phyloP scores from a whole-genome alignment of 1,140 invertebrate species.

The Pristionchus pacificus region DNA sequence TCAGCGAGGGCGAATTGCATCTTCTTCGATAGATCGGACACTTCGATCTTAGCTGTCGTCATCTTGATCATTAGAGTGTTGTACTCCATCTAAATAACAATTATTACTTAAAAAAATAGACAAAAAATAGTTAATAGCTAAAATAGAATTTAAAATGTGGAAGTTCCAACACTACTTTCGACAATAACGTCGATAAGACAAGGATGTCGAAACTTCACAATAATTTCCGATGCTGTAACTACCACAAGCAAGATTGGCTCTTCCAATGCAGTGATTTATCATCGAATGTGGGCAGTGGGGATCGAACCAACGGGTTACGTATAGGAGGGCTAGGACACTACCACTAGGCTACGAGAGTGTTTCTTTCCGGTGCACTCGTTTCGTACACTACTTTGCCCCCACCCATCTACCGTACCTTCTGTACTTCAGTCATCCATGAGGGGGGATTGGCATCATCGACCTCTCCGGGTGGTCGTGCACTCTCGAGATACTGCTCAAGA shows the following conservation, averaged over 20 bases:
- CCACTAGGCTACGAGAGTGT: too few species aligned
- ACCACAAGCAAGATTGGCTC: too few species aligned
- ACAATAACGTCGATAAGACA: not conserved
- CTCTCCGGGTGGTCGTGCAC: slow-evolving; percentile 13
- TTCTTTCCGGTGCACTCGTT: too few species aligned
- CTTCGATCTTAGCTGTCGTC: slow-evolving; percentile 32
- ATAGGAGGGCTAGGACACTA: too few species aligned
- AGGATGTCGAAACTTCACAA: not conserved
- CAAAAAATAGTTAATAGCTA: not conserved
- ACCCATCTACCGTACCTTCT: too few species aligned
- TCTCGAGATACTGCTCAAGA: slow-evolving; percentile 18
- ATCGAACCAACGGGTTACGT: too few species aligned
- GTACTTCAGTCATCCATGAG: slow-evolving; percentile 28
- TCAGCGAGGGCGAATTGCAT: slow-evolving; percentile 18
- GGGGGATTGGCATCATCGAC: slow-evolving; percentile 14
- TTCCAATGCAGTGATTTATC: too few species aligned
- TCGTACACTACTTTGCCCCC: too few species aligned
- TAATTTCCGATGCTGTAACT: too few species aligned
- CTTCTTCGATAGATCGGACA: slow-evolving; percentile 28
- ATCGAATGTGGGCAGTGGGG: too few species aligned
- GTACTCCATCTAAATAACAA: slow-evolving; percentile 22
- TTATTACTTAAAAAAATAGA: not conserved
- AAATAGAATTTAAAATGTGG: not conserved
- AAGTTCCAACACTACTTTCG: not conserved
- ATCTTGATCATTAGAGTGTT: slow-evolving; percentile 28